Evolutionary conservation across 2,113 vertebrate species (phyloP), one percentile per base, ranked within the genome.

Genomic region (Caloenas nicobarica): DNA sequence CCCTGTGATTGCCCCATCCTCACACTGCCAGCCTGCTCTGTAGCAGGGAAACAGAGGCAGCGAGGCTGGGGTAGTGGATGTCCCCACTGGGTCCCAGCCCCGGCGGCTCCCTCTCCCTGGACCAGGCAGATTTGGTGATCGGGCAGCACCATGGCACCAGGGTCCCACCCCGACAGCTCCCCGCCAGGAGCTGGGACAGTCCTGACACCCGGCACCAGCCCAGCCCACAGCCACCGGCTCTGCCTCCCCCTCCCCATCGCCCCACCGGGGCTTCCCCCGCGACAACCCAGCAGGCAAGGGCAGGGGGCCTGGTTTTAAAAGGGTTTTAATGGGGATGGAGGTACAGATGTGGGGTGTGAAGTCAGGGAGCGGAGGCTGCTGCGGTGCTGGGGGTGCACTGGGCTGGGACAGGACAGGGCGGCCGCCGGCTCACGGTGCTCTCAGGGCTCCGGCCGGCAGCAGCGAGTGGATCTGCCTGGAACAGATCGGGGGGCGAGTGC

Each of bases 391-490:
- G 44, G 28, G 18, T 18, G 21, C 2, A 8, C 36, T 36, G 42
- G n/a, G 44, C 44, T 46, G 44, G 57, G 26, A 16, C 2, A 3
- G 50, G 53, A 34, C 3, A 11, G 51, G 38, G n/a, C 2, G 9
- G 81, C 65, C 33, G 12, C 50, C 8, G 17, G 70, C 46, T 56
- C 1, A 0, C 0, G 1, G 25, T 1, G 18, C 25, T 58, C 22
- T 14, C 0, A 2, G 77, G 42, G 34, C 33, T 93, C 38, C 0
- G 6, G 34, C 60, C 2, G 3, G 61, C 77, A 64, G 87, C 78
- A 62, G 53, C 56, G 60, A 28, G 14, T 22, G 34, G n/a, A 16
- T 80, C 53, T 5, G 1, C 53, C 81, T 94, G 90, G 61, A 91
- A 95, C 61, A 93, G 48, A 95, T 12, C 23, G 18, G 5, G 31